Percentiles rank a stretch among this genome's conserved stretches.
Evolutionary conservation across 2,113 vertebrate genomes (phyloP).

Genomic region (Sterna hirundo): DNA sequence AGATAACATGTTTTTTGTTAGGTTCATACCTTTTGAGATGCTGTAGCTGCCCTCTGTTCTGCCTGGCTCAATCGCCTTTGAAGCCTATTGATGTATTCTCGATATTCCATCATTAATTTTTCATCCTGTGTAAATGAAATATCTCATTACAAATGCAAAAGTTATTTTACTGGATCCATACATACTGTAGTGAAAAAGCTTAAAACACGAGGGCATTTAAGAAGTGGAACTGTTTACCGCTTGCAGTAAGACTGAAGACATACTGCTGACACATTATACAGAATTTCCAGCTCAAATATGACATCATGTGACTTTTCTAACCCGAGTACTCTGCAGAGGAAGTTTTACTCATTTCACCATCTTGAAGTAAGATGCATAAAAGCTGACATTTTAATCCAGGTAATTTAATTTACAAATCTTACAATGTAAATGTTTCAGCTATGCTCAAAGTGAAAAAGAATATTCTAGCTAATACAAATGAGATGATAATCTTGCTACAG

Average conservation of each 20-base stretch:
- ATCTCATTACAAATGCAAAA: slow-evolving; percentile 22
- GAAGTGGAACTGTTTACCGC: background rate
- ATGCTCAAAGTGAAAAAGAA: background rate
- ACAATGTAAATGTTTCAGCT: background rate
- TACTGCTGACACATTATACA: background rate
- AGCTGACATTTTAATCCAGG: background rate
- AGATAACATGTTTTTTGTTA: background rate
- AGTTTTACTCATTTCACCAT: background rate
- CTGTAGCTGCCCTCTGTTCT: slow-evolving; percentile 83
- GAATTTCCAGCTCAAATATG: background rate
- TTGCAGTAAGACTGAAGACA: background rate
- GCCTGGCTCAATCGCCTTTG: slow-evolving; percentile 85
- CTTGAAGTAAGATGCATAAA: background rate
- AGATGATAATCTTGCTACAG: background rate
- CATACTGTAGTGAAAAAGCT: background rate
- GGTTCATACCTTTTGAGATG: slow-evolving; percentile 84
- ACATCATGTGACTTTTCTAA: background rate
- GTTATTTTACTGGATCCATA: background rate
- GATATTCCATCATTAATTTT: slow-evolving; percentile 81
- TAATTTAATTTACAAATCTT: background rate
- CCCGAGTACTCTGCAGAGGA: background rate
- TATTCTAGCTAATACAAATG: background rate
- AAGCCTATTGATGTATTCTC: slow-evolving; percentile 84
- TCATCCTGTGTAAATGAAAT: slow-evolving; percentile 78
- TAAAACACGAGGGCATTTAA: background rate